phyloP scores from a whole-genome alignment of 2,888 invertebrate genomes.

The Dynastes hyllus region DNA sequence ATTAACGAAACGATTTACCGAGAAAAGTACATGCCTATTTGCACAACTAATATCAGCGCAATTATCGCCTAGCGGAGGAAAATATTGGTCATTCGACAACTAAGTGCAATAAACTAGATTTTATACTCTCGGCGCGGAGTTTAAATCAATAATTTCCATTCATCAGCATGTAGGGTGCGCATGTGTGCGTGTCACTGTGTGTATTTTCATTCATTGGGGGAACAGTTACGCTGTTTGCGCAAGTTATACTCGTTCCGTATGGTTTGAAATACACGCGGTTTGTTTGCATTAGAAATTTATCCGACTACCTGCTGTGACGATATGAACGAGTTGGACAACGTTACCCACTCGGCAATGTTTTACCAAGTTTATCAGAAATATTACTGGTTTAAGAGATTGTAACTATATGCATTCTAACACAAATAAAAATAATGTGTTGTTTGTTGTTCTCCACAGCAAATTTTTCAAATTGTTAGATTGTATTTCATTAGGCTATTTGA shows the following conservation, averaged over 20 bases:
- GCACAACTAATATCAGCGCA: conserved; percentile 9
- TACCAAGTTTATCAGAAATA: neutral
- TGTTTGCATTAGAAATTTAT: conserved; percentile 34
- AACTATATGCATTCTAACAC: no score
- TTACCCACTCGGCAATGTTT: conserved; percentile 30
- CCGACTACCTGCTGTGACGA: conserved; percentile 14
- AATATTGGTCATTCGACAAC: conserved; percentile 28
- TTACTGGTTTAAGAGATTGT: no score
- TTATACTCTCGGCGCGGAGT: conserved; percentile 30
- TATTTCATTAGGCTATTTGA: no score
- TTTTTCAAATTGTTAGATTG: no score
- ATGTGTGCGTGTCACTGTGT: conserved; percentile 4
- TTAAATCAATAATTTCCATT: conserved; percentile 40
- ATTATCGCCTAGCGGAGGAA: conserved; percentile 36
- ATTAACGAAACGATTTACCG: conserved; percentile 2
- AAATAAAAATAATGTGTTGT: no score
- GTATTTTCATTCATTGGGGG: conserved; percentile 27
- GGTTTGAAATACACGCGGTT: conserved; percentile 2
- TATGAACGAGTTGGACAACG: neutral
- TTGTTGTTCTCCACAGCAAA: no score
- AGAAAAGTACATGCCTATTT: conserved; percentile 8
- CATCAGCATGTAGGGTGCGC: conserved; percentile 13
- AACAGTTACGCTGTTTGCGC: conserved; percentile 38
- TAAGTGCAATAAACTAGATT: conserved; percentile 41
- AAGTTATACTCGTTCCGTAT: conserved; percentile 7